These are phyloP conservation scores for Rhopalosiphum nymphaeae DNA, from an alignment of 2,888 invertebrate genomes.

Conservation along the genomic window DNA sequence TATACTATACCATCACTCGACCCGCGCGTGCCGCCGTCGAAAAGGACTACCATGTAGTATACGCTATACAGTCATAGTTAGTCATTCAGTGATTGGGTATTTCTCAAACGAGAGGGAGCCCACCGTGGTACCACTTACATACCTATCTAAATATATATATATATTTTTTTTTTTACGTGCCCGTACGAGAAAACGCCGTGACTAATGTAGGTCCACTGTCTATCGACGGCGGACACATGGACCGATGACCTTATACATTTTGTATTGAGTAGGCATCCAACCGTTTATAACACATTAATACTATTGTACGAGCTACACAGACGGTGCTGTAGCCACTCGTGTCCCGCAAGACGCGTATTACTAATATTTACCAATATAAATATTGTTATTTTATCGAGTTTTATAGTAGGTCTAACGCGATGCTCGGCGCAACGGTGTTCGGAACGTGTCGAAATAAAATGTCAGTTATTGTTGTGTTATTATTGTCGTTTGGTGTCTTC, in stretches of 20 bases:
- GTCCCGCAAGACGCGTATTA: not conserved
- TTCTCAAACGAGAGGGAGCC: not conserved
- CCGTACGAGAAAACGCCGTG: slow-evolving; percentile 42
- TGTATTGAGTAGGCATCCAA: not conserved
- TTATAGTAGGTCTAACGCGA: not conserved
- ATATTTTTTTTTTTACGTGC: not conserved
- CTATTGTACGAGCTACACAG: not conserved
- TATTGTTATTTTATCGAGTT: not conserved
- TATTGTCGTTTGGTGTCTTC: not conserved
- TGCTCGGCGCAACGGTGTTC: not conserved
- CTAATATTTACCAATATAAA: not conserved
- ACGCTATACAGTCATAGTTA: not conserved
- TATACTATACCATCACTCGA: not conserved
- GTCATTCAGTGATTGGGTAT: not conserved
- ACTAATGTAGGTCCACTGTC: slow-evolving; percentile 10
- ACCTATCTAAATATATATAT: not conserved
- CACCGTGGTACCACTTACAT: not conserved
- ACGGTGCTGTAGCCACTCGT: not conserved
- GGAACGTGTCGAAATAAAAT: not conserved
- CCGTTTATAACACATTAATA: not conserved
- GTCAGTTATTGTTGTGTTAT: not conserved
- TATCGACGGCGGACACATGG: not conserved
- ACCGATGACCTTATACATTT: slow-evolving; percentile 34
- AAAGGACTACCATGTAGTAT: not conserved
- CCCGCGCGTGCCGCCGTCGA: not conserved